Evolutionary conservation across 1,140 invertebrate genomes (phyloP).

Genomic region (Ectropis grisescens): DNA sequence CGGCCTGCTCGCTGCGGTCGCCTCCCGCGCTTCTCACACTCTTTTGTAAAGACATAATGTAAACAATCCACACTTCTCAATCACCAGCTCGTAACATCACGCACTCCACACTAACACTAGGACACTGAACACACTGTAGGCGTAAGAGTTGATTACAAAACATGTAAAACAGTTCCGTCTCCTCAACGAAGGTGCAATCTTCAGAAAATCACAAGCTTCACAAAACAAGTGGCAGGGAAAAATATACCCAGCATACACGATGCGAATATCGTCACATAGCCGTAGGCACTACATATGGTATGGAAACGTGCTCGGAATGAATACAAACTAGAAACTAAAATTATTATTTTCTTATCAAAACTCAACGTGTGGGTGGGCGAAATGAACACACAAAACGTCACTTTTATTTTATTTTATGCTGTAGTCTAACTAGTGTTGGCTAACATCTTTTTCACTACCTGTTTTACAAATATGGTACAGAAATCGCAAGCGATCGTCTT

Average conservation of each 20-base stretch:
- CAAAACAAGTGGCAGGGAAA: conserved; percentile 14
- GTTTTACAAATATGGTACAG: too few species aligned
- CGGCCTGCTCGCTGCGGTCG: conserved; percentile 50
- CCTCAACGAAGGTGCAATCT: too few species aligned
- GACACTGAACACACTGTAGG: conserved; percentile 23
- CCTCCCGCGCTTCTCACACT: conserved; percentile 53
- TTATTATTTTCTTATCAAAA: conserved; percentile 25
- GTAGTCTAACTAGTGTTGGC: too few species aligned
- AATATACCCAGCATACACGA: conserved; percentile 7
- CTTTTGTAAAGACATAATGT: conserved; percentile 57
- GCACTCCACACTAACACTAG: conserved; percentile 28
- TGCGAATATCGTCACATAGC: conserved; percentile 14
- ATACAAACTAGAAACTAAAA: conserved; percentile 16
- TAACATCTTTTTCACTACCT: too few species aligned
- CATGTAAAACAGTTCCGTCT: conserved; percentile 39
- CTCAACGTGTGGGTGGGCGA: conserved; percentile 31
- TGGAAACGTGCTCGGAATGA: conserved; percentile 28
- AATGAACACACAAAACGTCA: conserved; percentile 26
- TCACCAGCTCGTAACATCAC: conserved; percentile 34
- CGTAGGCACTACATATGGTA: conserved; percentile 17
- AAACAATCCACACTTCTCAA: conserved; percentile 13
- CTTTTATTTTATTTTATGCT: too few species aligned
- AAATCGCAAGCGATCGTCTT: too few species aligned
- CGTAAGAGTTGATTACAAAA: conserved; percentile 54
- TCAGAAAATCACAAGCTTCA: conserved; percentile 14